Evolutionary conservation across 2,888 invertebrate species (phyloP).

Genomic region (Dromius quadrimaculatus): DNA sequence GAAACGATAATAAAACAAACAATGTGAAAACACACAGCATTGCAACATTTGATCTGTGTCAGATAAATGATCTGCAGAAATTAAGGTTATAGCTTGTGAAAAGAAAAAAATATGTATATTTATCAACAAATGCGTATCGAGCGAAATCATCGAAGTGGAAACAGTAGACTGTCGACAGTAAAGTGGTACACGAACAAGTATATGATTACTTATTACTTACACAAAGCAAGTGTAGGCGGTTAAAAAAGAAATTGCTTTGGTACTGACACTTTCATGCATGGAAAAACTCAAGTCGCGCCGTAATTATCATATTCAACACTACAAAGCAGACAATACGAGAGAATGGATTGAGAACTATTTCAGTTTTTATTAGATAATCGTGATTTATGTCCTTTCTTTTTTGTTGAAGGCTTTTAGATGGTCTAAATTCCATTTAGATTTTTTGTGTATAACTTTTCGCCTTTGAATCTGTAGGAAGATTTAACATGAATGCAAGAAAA

Average conservation of each 20-base stretch:
- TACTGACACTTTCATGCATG: constrained; percentile 32
- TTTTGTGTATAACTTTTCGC: too few relatives aligned
- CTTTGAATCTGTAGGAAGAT: too few relatives aligned
- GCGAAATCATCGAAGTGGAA: constrained; percentile 41
- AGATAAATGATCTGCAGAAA: constrained; percentile 49
- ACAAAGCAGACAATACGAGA: too few relatives aligned
- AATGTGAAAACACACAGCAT: constrained; percentile 36
- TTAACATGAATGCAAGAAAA: constrained; percentile 28
- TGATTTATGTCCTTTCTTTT: constrained; percentile 24
- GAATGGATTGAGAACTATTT: constrained; percentile 5
- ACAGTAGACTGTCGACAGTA: constrained; percentile 13
- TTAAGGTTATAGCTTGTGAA: constrained; percentile 49
- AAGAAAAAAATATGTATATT: constrained; percentile 46
- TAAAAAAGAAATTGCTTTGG: constrained; percentile 28
- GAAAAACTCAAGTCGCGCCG: constrained; percentile 2
- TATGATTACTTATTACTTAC: too few relatives aligned
- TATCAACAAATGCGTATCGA: constrained; percentile 38
- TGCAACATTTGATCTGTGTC: constrained; percentile 47
- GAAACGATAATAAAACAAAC: constrained; percentile 36
- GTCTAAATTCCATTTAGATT: neutral
- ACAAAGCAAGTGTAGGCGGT: constrained; percentile 33
- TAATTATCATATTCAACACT: constrained; percentile 10
- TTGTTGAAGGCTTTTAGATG: neutral
- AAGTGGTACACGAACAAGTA: constrained; percentile 40
- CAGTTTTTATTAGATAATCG: constrained; percentile 25